Conservation (phyloP, 2,797 vertebrate species). For the Emydoidea blandingii region DNA sequence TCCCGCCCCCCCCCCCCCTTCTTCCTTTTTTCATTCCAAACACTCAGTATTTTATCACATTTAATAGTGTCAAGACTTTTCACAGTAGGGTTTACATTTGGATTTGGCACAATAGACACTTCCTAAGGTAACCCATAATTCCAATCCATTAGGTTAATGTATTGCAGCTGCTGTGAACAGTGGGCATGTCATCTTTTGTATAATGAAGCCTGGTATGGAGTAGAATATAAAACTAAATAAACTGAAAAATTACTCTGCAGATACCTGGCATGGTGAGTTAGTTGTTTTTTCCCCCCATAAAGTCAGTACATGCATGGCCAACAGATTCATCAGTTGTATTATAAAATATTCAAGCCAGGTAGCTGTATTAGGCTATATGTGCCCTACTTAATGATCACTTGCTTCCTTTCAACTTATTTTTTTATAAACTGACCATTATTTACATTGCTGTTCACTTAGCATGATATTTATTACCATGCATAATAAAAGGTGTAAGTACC, state of each 20-base stretch:
- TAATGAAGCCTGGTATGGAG: constrained; percentile 63
- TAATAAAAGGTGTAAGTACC: not conserved
- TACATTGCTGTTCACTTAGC: not conserved
- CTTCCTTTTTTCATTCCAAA: not conserved
- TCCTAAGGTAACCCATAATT: constrained; percentile 77
- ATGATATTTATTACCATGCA: not conserved
- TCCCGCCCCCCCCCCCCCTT: not conserved
- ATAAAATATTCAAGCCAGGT: constrained; percentile 14
- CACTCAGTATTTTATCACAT: constrained; percentile 64
- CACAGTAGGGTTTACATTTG: constrained; percentile 71
- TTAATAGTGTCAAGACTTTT: constrained; percentile 73
- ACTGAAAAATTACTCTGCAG: constrained; percentile 43
- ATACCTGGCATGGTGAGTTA: constrained; percentile 1
- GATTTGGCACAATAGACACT: constrained; percentile 73
- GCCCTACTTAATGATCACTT: constrained; percentile 1
- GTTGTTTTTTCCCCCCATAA: not conserved
- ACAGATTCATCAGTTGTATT: not conserved
- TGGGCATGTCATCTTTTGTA: constrained; percentile 67
- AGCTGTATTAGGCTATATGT: not conserved
- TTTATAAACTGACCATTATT: constrained; percentile 20
- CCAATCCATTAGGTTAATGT: constrained; percentile 80
- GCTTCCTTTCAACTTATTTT: not conserved
- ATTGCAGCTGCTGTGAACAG: constrained; percentile 77
- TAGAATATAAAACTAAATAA: constrained; percentile 71
- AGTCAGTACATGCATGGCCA: not conserved